A percentile compares a stretch with the other conserved stretches of the same genome.
Evolutionary conservation across 64 coral and sea anemone genomes (phyloP).

Genomic region (Stichodactyla mertensii): DNA sequence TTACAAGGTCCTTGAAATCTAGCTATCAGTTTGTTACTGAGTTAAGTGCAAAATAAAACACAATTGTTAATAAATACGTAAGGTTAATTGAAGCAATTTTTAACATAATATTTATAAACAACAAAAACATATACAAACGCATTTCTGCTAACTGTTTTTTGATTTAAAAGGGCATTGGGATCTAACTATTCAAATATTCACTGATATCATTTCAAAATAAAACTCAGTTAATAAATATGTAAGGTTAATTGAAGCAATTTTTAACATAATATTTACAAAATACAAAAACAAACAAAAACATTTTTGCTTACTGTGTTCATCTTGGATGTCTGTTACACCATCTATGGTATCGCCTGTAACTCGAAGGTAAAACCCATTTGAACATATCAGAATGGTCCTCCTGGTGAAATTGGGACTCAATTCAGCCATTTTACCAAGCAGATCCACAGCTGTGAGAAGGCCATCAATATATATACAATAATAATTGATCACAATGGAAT

Average conservation of each 20-base stretch:
- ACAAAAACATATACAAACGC: neutral
- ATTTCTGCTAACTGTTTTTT: neutral
- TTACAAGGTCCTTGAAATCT: too few relatives aligned
- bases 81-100: neutral
- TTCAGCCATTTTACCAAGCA: neutral
- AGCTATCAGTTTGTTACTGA: too few relatives aligned
- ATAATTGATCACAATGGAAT: neutral
- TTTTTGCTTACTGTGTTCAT: constrained; percentile 19
- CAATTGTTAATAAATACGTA: neutral
- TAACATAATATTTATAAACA: neutral
- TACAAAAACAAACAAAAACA: neutral
- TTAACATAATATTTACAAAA: neutral
- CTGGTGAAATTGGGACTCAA: too few relatives aligned
- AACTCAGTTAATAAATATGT: neutral
- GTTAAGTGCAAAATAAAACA: neutral
- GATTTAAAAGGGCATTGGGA: too few relatives aligned
- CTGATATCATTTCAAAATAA: neutral
- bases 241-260: neutral
- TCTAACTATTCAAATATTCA: too few relatives aligned
- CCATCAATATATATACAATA: neutral
- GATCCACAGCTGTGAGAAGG: neutral
- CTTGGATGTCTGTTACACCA: constrained; percentile 17
- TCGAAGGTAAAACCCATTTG: constrained; percentile 29
- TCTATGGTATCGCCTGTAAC: constrained; percentile 18
- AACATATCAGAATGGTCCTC: neutral